Evolutionary conservation across 2,797 vertebrate genomes (phyloP), one percentile per base, ranked within the genome.

Genomic region (Coranthus polyacanthus): DNA sequence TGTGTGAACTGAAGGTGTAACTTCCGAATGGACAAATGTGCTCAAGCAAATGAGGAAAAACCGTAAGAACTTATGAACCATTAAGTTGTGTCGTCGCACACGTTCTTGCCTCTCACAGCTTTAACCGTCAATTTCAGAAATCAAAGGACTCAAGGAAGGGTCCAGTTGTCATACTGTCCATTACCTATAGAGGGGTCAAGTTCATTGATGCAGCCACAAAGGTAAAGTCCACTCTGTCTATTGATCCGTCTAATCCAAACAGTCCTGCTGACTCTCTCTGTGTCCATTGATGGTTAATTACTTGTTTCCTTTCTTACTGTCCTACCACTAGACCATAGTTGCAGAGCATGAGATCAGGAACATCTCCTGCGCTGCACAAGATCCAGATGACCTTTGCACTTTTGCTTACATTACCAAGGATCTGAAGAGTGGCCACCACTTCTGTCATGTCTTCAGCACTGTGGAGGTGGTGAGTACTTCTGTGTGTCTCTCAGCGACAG

Each of bases 391-490:
- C 85, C 95, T 99, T 75, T 98, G 97, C 78, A 97, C 97, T 0
- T 99, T 99, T 12, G 98, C 98, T 57, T 99, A 99, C 87, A 98
- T 99, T 88, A 99, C 97, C 88, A 99, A 99, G 96, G 98, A 99
- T 89, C 93, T 98, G 83, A 97, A 97, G 89, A 99, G 96, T 11
- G 96, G 95, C 87, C 97, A 98, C 84, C 98, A 99, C 89, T 99
- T 98, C 85, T 99, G 98, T 90, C 98, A 99, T 0, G 98, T 99
- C 47, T 99, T 99, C 93, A 98, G 96, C 92, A 98, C 97, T 0
- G 94, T 97, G 83, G 97, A 98, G 78, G 96, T 99, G 94, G 98
- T 99, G 79, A 95, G 97, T 79, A 5, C 41, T 4, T 12, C 16
- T 36, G 15, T 13, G 1, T 17, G n/a, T 42, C 26, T 16, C n/a